Percentiles rank a stretch among this genome's conserved stretches.
Conservation (phyloP, 2,888 invertebrate genomes). For the Meta bourneti region DNA sequence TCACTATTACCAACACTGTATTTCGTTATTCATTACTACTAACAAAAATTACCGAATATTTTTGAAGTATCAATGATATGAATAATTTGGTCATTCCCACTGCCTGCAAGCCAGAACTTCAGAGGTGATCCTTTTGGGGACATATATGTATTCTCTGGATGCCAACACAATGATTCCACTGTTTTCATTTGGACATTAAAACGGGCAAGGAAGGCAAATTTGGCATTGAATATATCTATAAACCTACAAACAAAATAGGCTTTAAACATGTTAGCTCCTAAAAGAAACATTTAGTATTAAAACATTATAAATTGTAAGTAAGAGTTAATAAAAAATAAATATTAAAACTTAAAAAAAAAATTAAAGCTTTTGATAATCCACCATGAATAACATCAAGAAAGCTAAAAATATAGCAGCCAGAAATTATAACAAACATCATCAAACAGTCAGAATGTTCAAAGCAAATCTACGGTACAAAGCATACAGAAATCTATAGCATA, state of each 20-base stretch:
- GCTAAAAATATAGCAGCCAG: too few relatives aligned
- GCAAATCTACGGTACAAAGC: too few relatives aligned
- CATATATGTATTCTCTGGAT: conserved; percentile 85
- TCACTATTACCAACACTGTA: too few relatives aligned
- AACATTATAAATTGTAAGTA: too few relatives aligned
- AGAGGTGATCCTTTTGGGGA: conserved; percentile 83
- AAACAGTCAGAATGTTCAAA: too few relatives aligned
- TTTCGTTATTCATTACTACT: neutral
- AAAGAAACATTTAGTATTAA: too few relatives aligned
- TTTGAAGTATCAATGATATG: conserved; percentile 82
- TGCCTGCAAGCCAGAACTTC: conserved; percentile 85
- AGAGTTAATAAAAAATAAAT: too few relatives aligned
- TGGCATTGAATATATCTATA: conserved; percentile 80
- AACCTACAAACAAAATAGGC: conserved; percentile 79
- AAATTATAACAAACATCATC: too few relatives aligned
- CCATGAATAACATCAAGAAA: too few relatives aligned
- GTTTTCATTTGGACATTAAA: conserved; percentile 84
- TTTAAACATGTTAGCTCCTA: neutral
- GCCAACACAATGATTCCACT: conserved; percentile 87
- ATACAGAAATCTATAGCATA: too few relatives aligned
- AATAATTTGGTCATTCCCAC: conserved; percentile 83
- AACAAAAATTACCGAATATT: conserved; percentile 48
- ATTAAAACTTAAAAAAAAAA: too few relatives aligned
- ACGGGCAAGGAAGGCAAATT: conserved; percentile 80
- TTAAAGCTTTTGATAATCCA: too few relatives aligned